These are phyloP conservation scores for Strigops habroptila DNA, from an alignment of 2,113 vertebrate genomes.

Conservation along the genomic window DNA sequence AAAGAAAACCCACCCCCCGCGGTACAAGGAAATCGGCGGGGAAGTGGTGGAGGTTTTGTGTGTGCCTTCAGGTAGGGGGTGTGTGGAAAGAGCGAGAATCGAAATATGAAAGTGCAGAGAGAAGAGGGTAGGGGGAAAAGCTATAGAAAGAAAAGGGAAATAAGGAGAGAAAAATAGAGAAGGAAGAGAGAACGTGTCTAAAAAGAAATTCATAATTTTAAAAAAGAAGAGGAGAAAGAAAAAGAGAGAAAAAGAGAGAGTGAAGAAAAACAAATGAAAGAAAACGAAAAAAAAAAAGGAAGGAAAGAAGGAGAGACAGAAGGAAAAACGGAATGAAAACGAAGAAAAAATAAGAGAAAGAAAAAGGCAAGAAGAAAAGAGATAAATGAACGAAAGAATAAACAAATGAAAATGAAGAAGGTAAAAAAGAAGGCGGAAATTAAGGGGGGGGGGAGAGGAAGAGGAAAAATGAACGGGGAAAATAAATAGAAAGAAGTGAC, in stretches of 20 bases:
- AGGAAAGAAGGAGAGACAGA: neutral
- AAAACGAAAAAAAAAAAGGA: neutral
- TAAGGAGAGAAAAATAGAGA: neutral
- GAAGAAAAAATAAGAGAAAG: neutral
- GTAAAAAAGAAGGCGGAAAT: rapidly evolving
- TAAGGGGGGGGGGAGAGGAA: neutral
- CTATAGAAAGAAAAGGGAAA: neutral
- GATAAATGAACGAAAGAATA: neutral
- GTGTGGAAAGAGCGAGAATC: neutral
- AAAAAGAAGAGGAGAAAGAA: neutral
- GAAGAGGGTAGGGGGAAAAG: no score
- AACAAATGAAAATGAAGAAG: neutral
- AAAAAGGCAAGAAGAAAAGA: neutral
- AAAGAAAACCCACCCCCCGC: neutral
- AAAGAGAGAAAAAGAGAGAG: neutral
- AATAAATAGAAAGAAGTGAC: neutral
- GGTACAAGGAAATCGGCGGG: neutral
- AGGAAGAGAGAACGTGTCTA: neutral
- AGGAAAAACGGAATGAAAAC: neutral
- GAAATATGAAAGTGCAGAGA: neutral
- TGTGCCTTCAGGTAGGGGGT: no score
- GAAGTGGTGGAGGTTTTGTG: neutral
- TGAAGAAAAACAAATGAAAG: neutral
- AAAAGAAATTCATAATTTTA: neutral
- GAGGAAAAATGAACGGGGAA: neutral